Evolutionary conservation across 2,888 invertebrate genomes (phyloP).

Genomic region (Mycalesis mineus): DNA sequence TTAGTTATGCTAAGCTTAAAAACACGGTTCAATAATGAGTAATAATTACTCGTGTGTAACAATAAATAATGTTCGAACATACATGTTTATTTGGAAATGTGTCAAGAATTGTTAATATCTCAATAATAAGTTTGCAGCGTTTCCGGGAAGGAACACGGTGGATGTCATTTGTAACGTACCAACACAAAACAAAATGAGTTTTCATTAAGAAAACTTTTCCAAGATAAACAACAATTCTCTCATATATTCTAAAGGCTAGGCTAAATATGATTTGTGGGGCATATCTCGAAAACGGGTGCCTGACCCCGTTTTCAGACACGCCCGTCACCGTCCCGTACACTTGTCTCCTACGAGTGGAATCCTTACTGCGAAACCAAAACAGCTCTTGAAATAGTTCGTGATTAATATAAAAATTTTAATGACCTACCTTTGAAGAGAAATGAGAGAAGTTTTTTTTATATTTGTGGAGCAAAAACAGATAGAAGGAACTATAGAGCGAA

Average conservation of each 20-base stretch:
- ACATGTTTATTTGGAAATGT: not conserved
- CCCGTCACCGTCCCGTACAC: conserved; percentile 27
- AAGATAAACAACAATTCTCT: conserved; percentile 57
- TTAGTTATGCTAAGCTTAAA: too few species aligned
- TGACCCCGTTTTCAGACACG: conserved; percentile 55
- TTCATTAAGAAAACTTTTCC: conserved; percentile 7
- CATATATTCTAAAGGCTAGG: conserved; percentile 57
- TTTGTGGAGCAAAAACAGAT: too few species aligned
- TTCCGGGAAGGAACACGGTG: conserved; percentile 1
- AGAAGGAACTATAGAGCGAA: too few species aligned
- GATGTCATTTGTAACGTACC: not conserved
- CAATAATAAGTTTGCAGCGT: not conserved
- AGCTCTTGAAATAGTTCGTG: conserved; percentile 17
- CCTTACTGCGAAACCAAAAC: conserved; percentile 19
- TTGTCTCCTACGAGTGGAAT: conserved; percentile 28
- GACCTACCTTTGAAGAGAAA: too few species aligned
- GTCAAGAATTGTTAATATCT: not conserved
- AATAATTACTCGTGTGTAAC: not conserved
- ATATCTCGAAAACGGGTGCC: conserved; percentile 49
- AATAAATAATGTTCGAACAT: not conserved
- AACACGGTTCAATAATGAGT: too few species aligned
- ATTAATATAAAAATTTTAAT: conserved; percentile 19
- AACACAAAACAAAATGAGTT: not conserved
- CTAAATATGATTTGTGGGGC: conserved; percentile 72
- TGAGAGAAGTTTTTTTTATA: too few species aligned